Base-by-base conservation (phyloP, 2,797 vertebrate genomes). In the Chaetodon trifasciatus region DNA sequence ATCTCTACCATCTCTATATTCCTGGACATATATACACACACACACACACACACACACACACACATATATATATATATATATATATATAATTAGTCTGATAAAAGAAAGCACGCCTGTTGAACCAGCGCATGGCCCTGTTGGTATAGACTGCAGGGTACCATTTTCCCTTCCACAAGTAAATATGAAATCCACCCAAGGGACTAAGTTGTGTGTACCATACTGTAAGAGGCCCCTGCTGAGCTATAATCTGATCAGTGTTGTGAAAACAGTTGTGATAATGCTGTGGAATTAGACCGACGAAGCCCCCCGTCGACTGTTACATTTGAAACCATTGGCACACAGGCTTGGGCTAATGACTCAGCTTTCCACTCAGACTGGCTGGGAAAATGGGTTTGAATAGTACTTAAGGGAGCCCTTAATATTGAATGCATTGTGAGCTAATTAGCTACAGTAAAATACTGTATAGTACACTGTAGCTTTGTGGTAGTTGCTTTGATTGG, bases 261-360 rank as follows among this genome's bases (percentile, higher is more conserved):
- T 93, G 94, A 95, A 95, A 96, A 96, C 94, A 94, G 95, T 95
- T 93, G 91, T 92, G 91, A 95, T 95, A 95, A 96, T 95, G 94
- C 89, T 73, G 86, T 87, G 84, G 93, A 95, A 95, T 95, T 94
- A 95, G 91, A 88, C 80, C 79, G 74, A 91, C 57, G 88, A 90
- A 89, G 85, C 94, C 92, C 93, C 95, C 94, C 75, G 89, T 90
- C 56, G 93, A 90, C 91, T 88, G 76, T 88, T 92, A 92, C 90
- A 94, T 94, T 94, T 86, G 86, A 93, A 93, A 93, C 90, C 86
- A 92, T 92, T 91, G 88, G 91, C 89, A 91, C 82, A 78, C 82
- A 81, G 89, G 92, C 89, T 84, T n/a, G 42, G 85, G 85, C 90
- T 94, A 95, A 95, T 94, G 93, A 92, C 89, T 92, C 65, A 62